These are phyloP conservation scores for Hymenopus coronatus DNA, from an alignment of 2,888 invertebrate genomes.

Conservation along the genomic window DNA sequence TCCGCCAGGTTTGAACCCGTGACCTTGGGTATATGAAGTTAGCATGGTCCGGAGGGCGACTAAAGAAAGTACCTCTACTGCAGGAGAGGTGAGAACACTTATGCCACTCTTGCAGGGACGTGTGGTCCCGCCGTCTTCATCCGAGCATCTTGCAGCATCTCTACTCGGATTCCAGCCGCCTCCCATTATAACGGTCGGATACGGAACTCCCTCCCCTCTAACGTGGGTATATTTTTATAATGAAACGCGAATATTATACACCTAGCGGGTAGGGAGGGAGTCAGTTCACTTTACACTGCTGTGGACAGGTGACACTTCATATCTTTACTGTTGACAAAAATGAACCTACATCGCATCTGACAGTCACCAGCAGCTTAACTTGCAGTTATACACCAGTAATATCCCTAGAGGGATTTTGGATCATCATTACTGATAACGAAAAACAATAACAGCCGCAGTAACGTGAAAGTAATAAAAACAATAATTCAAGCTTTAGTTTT, in stretches of 20 bases:
- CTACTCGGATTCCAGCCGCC: neutral
- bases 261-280: neutral
- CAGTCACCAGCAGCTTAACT: neutral
- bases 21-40: too few relatives aligned
- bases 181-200: conserved; percentile 3
- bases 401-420: too few relatives aligned
- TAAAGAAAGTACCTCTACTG: too few relatives aligned
- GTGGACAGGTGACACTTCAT: conserved; percentile 9
- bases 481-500: too few relatives aligned
- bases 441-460: too few relatives aligned
- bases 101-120: neutral
- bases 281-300: neutral
- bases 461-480: too few relatives aligned
- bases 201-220: neutral
- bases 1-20: too few relatives aligned
- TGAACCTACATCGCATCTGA: neutral
- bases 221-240: conserved; percentile 14
- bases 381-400: neutral
- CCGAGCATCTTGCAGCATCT: neutral
- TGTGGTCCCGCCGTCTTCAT: neutral
- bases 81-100: neutral
- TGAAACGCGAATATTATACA: conserved; percentile 9
- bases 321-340: neutral
- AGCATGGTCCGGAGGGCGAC: too few relatives aligned
- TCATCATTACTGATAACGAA: too few relatives aligned